Evolutionary conservation across 2,797 vertebrate species (phyloP), one percentile per base, ranked within the genome.

Genomic region (Microctenopoma stevenorrisi): DNA sequence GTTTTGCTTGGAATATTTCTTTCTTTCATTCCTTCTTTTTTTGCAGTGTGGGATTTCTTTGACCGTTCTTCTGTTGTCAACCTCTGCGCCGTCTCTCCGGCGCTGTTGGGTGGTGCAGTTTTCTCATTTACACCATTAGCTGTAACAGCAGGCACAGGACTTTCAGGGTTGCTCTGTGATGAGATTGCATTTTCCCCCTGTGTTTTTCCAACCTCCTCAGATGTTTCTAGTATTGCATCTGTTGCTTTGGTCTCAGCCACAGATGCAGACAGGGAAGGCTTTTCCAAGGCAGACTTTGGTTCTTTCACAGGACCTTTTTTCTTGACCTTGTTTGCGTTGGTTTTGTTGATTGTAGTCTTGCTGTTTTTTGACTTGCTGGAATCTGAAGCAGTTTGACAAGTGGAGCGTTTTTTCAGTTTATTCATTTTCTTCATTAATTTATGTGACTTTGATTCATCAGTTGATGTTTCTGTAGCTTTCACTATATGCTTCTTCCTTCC

Each of bases 281-380:
- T 59, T 58, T 54, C 60, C 0, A 12, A 60, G 25, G 15, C 35
- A 11, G 62, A 55, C 0, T 15, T 37, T 4, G 12, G 4, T 15
- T 72, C 38, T 37, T 16, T 26, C 5, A 8, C 4, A 7, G 43
- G 22, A 44, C 2, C 2, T 55, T 33, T 76, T 48, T 72, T 74
- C 55, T 68, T 30, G 0, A n/a, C 28, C 2, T 40, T 14, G 38
- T 75, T 76, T 30, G 51, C 53, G 12, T 37, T 43, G 11, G 37
- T 51, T 51, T 64, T 64, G 37, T 2, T 0, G 3, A 71, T 66
- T 26, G 16, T 2, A 10, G 16, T 7, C n/a, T 70, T 76, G 11
- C 16, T 14, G 33, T 71, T 81, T 55, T 80, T 72, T 14, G 57
- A 26, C 22, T 68, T 75, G 38, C 68, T 70, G 8, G 35, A 43